phyloP scores from a whole-genome alignment of 2,888 invertebrate genomes.

The Xylophagus ater region DNA sequence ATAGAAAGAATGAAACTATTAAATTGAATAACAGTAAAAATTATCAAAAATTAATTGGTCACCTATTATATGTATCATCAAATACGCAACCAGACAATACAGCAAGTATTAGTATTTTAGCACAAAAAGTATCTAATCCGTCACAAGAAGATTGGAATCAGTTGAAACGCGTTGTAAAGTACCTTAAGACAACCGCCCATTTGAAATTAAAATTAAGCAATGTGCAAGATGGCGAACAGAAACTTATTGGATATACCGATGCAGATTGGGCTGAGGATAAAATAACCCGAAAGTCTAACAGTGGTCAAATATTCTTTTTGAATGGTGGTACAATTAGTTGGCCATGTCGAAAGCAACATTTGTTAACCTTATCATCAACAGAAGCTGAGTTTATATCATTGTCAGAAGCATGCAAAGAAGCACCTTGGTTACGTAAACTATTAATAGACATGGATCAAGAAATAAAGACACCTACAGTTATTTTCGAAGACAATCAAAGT shows the following conservation, averaged over 20 bases:
- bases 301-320: conserved; percentile 21
- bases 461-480: conserved; percentile 10
- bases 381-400: conserved; percentile 21
- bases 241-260: conserved; percentile 22
- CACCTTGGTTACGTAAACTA: conserved; percentile 17
- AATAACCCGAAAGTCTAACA: conserved; percentile 24
- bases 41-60: conserved; percentile 20
- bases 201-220: conserved; percentile 8
- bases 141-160: conserved; percentile 8
- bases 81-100: conserved; percentile 21
- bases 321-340: conserved; percentile 22
- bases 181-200: conserved; percentile 6
- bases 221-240: neutral
- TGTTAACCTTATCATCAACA: conserved; percentile 20
- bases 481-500: conserved; percentile 24
- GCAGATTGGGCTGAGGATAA: conserved; percentile 28
- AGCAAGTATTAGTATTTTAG: conserved; percentile 14
- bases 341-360: conserved; percentile 24
- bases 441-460: conserved; percentile 15
- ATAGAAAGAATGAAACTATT: too few relatives aligned
- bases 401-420: conserved; percentile 20
- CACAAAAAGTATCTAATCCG: conserved; percentile 11
- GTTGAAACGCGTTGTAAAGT: conserved; percentile 6
- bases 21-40: conserved; percentile 8
- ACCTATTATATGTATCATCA: conserved; percentile 19